phyloP scores from a whole-genome alignment of 2,888 invertebrate species.

The Amphipoea lucens region DNA sequence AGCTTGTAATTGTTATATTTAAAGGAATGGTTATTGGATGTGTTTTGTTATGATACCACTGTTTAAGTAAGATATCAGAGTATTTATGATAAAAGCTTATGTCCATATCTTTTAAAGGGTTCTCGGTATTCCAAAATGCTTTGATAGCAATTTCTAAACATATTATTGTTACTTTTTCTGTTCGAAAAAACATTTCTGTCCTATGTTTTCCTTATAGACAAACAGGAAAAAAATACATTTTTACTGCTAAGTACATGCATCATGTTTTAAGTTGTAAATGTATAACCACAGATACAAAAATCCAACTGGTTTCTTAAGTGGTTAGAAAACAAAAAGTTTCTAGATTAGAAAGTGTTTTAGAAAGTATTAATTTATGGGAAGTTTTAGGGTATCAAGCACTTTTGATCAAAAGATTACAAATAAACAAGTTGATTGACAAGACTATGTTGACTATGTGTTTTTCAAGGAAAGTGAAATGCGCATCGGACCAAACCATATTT shows the following conservation, averaged over 20 bases:
- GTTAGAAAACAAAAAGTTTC: background rate
- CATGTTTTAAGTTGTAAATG: constrained; percentile 11
- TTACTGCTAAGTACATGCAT: background rate
- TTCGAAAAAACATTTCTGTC: background rate
- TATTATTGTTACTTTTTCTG: constrained; percentile 4
- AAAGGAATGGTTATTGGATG: constrained; percentile 53
- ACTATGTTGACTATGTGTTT: background rate
- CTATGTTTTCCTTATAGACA: background rate
- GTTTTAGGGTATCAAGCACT: background rate
- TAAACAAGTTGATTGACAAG: background rate
- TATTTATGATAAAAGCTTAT: background rate
- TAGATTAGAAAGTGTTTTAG: constrained; percentile 40
- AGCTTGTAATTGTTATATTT: constrained; percentile 65
- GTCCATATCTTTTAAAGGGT: background rate
- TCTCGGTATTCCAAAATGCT: background rate
- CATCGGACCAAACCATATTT: constrained; percentile 51
- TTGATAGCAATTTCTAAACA: background rate
- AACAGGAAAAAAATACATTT: constrained; percentile 31
- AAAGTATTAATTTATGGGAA: constrained; percentile 21
- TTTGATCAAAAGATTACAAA: background rate
- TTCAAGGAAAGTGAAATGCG: constrained; percentile 47
- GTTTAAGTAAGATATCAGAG: constrained; percentile 4
- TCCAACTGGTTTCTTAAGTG: background rate
- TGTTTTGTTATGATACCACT: constrained; percentile 44
- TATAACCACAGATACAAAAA: background rate